These are phyloP conservation scores for Basileuterus tristriatus DNA, from an alignment of 2,797 vertebrate genomes.

Conservation along the genomic window DNA sequence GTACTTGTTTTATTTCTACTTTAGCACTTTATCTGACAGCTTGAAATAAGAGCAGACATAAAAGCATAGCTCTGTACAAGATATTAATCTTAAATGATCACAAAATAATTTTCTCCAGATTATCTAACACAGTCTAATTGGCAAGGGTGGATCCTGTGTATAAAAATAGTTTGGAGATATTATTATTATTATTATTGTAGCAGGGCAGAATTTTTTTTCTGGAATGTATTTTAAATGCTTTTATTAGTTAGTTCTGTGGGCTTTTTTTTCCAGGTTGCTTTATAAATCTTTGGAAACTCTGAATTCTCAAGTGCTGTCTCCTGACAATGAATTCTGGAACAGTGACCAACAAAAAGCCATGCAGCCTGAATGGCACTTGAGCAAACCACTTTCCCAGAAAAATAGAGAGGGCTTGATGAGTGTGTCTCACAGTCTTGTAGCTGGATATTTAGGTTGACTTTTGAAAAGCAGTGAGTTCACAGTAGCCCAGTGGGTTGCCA, in stretches of 20 bases:
- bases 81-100: background rate
- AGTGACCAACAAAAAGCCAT: background rate
- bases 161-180: background rate
- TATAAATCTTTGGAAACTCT: background rate
- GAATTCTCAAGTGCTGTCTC: background rate
- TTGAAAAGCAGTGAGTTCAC: background rate
- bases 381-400: background rate
- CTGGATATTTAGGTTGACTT: background rate
- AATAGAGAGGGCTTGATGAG: background rate
- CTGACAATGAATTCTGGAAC: background rate
- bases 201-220: background rate
- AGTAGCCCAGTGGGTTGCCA: background rate
- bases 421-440: background rate
- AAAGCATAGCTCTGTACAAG: background rate
- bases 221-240: background rate
- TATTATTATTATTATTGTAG: background rate
- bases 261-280: background rate
- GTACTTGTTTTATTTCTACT: conserved; percentile 43
- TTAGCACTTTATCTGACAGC: conserved; percentile 12
- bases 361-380: background rate
- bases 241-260: background rate
- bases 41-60: conserved; percentile 1
- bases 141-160: background rate
- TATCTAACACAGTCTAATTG: background rate
- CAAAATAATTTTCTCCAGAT: background rate